These are phyloP conservation scores for Hemiprocne comata DNA, from an alignment of 2,113 vertebrate species.

Conservation along the genomic window DNA sequence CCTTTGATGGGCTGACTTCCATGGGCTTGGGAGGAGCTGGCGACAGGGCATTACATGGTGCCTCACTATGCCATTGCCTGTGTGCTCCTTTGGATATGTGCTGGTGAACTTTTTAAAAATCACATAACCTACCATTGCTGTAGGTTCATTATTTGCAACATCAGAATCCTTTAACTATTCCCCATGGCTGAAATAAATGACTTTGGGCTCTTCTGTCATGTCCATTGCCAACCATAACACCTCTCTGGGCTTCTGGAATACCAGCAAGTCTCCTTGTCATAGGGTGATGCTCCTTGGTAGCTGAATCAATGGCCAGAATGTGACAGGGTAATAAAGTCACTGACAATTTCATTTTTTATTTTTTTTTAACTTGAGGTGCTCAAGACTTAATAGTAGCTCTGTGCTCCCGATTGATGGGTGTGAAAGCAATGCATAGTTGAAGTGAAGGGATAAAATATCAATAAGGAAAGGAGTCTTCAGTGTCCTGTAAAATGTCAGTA, in stretches of 20 bases:
- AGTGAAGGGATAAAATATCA: neutral
- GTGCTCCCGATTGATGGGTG: neutral
- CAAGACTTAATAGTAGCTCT: neutral
- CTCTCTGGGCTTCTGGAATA: neutral
- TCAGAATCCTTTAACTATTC: neutral
- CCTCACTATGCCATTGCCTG: neutral
- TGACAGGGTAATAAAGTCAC: neutral
- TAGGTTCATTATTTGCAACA: neutral
- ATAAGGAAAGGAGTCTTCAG: neutral
- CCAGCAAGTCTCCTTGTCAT: neutral
- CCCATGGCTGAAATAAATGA: neutral
- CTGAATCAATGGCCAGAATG: neutral
- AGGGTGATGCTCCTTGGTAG: neutral
- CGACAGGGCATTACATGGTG: neutral
- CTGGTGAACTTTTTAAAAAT: neutral
- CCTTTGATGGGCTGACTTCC: neutral
- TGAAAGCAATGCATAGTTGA: neutral
- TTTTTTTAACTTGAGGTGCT: neutral
- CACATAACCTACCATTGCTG: neutral
- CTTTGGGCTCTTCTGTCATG: neutral
- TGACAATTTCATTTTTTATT: no score
- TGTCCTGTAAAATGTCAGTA: neutral
- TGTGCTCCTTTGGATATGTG: neutral
- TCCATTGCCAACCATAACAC: neutral
- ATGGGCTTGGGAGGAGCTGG: neutral